Evolutionary conservation across 2,888 invertebrate genomes (phyloP), one percentile per base, ranked within the genome.

Genomic region (Lydus trimaculatus): DNA sequence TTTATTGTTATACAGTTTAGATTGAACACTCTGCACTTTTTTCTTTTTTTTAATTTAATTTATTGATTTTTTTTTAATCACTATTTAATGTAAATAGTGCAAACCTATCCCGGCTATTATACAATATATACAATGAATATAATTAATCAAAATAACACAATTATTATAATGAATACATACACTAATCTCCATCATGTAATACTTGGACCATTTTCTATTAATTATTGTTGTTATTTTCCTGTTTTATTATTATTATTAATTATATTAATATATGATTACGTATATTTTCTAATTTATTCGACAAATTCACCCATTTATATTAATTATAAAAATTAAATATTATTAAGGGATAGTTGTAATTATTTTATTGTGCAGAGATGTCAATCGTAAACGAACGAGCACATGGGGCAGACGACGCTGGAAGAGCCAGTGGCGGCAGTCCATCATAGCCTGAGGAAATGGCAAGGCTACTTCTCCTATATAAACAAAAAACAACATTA

Each of bases 21-120:
- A 78, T 79, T 79, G 76, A 75, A 69, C 69, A 75, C 79, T 79
- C 81, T 80, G 80, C 80, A 80, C 78, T 74, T 63, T 71, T 73
- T 71, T n/a, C n/a, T n/a, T n/a, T n/a, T n/a, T n/a, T n/a, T n/a
- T n/a, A n/a, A n/a, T n/a, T 65, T 25, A 64, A 72, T 73, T 74
- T 73, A 72, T 67, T 74, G 70, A 67, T 72, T 72, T 67, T 74
- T 72, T 72, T 67, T 74, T 77, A 80, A 75, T 69, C 79, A 81
- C 82, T 82, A 82, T 82, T 82, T 82, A 82, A 82, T 82, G 81
- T 82, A 82, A 82, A 82, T 80, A 82, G 81, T 81, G 80, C 78
- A 77, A n/a, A 75, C 65, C 67, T 68, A 71, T 73, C 73, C 70
- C 73, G 73, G 75, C 78, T 82, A 82, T 82, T 75, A 78, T 83